Base-by-base conservation (phyloP, 2,797 vertebrate genomes). In the Crocidura indochinensis region DNA sequence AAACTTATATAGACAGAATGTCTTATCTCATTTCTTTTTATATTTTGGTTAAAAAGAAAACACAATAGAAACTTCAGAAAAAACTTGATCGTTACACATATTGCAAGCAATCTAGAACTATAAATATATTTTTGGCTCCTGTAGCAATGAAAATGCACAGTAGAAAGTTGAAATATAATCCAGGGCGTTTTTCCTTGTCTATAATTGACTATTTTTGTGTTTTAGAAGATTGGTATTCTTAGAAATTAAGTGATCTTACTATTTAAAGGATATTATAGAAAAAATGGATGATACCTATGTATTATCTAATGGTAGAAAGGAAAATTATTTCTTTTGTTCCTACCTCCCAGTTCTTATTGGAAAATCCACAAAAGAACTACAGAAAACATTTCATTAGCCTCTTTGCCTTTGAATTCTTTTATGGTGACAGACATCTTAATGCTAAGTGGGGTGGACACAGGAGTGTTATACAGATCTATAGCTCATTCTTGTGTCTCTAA, bases 141-240 rank as follows among this genome's bases (percentile, higher is more conserved):
- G 95, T 95, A 93, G 75, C 95, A 96, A 91, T 84, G 29, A 82
- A n/a, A n/a, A 38, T 92, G n/a, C 5, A 44, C 6, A 51, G 67
- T 62, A 60, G 19, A 84, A 75, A 78, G 76, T 76, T 94, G 78
- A 67, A 93, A 80, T 81, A 4, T 20, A 72, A n/a, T 38, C 9
- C 38, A 92, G 7, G 51, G 7, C n/a, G 0, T 93, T 65, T 64
- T 84, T 56, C 56, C 91, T 83, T 90, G 51, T 68, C 47, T 84
- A 79, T 3, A 79, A 68, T 75, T 83, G 56, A 60, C 24, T 87
- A n/a, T 15, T 75, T 75, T 84, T 91, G 60, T 56, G 10, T 65
- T 27, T 86, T 86, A 29, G 38, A 26, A 88, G 84, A 2, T 10
- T 9, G 93, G 20, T 79, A 84, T 69, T 93, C 51, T 84, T 94